Evolutionary conservation across 2,113 vertebrate species (phyloP).

Genomic region (Stomatorhinus ivindoensis): DNA sequence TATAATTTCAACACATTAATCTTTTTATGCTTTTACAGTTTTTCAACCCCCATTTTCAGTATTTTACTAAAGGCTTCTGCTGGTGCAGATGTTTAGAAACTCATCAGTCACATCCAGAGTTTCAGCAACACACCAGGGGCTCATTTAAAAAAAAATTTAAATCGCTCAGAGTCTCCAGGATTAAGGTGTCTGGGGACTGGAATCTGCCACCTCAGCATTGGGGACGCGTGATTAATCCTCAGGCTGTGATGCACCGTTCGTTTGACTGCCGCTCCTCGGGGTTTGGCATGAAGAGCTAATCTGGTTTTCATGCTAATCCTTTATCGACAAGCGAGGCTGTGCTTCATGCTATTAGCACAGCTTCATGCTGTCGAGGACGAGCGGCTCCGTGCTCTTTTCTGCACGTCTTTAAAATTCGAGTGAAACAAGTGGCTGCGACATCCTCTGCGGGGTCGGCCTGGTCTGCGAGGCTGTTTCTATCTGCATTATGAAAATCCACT

Average conservation of each 20-base stretch:
- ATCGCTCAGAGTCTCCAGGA: background rate
- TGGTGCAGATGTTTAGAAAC: background rate
- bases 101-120: background rate
- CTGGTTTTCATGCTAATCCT: background rate
- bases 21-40: background rate
- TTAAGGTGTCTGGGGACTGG: background rate
- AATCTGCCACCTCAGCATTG: background rate
- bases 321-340: background rate
- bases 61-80: background rate
- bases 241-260: background rate
- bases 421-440: background rate
- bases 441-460: background rate
- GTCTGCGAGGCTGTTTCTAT: background rate
- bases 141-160: background rate
- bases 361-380: background rate
- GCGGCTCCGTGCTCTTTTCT: background rate
- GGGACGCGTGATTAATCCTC: background rate
- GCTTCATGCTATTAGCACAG: background rate
- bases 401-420: background rate
- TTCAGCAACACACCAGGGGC: background rate
- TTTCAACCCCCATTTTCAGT: background rate
- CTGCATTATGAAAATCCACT: background rate
- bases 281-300: background rate
- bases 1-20: background rate
- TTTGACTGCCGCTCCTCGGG: background rate